These are phyloP conservation scores for Sinotaia quadrata DNA, from an alignment of 2,888 invertebrate species.

Conservation along the genomic window DNA sequence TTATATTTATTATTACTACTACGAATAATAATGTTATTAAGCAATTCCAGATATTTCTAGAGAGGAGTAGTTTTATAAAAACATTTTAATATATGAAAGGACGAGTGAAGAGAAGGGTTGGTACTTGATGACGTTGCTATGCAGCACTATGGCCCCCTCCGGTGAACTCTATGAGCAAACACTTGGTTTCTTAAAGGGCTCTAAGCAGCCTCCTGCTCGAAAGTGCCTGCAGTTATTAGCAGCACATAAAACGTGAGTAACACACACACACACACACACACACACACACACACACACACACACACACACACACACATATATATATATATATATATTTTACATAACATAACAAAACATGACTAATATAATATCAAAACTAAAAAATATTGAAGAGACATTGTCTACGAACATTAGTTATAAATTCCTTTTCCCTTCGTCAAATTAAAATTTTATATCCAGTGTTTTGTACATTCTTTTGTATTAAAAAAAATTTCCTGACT, in stretches of 20 bases:
- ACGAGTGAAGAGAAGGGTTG: slow-evolving; percentile 56
- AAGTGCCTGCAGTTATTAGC: slow-evolving; percentile 40
- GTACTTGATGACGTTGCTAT: slow-evolving; percentile 51
- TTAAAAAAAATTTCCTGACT: no score
- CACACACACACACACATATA: not conserved
- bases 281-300: slow-evolving; percentile 1
- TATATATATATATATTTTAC: not conserved
- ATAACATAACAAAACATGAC: no score
- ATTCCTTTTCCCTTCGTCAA: no score
- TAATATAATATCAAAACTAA: no score
- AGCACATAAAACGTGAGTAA: slow-evolving; percentile 20
- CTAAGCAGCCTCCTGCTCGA: slow-evolving; percentile 44
- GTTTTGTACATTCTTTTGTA: no score
- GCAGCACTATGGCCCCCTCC: slow-evolving; percentile 48
- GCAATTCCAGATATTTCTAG: not conserved
- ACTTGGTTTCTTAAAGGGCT: slow-evolving; percentile 47
- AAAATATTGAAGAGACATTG: no score
- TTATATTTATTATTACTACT: no score
- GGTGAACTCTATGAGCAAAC: slow-evolving; percentile 52
- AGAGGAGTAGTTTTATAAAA: no score
- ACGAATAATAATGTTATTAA: no score
- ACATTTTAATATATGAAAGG: no score
- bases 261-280: not conserved
- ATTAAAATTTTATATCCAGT: no score
- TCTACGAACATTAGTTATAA: no score